Base-by-base conservation (phyloP, 2,797 vertebrate species). In the Florisuga fusca region DNA sequence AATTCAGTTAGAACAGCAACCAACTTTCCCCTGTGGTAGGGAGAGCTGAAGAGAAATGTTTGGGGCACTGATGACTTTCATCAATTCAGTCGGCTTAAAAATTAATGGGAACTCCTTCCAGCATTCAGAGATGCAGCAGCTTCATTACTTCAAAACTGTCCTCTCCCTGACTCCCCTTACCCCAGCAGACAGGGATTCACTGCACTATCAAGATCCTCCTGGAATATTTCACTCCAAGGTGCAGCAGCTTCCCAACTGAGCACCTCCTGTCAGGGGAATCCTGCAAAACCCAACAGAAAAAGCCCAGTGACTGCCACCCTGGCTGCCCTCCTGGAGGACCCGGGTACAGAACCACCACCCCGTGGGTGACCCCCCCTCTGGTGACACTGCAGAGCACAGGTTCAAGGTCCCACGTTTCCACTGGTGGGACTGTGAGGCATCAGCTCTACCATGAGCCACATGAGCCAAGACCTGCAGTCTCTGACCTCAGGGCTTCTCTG, bases 1-100 rank as follows among this genome's bases (percentile, higher is more conserved):
- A 90, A 91, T 86, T 96, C 90, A 5, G 94, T 94, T 95, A 84
- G 20, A 90, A 53, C 2, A 2, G 85, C 74, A 89, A 62, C 12
- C 55, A 4, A 87, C 87, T n/a, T 94, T 94, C 89, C 89, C 41
- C 55, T 0, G 0, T 0, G 16, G 31, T 45, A 55, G 68, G 61
- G 41, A 57, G 31, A n/a, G 48, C 26, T 45, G 71, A 29, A 74
- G 68, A 55, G 66, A 51, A 79, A 45, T 23, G 23, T 59, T 31
- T 8, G 48, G 38, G 29, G 27, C 5, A 2, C 43, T 43, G 67
- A n/a, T 16, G 38, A 21, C 26, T 91, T 58, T 55, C 31, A 57
- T 22, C 20, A 5, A 25, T 29, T 22, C 22, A 8, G 22, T 21
- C 41, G 71, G 41, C 66, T 69, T 46, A 59, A 87, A 55, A 68